A percentile compares a stretch with the other conserved stretches of the same genome.
phyloP scores from a whole-genome alignment of 2,797 vertebrate genomes.

The Aythya fuligula region DNA sequence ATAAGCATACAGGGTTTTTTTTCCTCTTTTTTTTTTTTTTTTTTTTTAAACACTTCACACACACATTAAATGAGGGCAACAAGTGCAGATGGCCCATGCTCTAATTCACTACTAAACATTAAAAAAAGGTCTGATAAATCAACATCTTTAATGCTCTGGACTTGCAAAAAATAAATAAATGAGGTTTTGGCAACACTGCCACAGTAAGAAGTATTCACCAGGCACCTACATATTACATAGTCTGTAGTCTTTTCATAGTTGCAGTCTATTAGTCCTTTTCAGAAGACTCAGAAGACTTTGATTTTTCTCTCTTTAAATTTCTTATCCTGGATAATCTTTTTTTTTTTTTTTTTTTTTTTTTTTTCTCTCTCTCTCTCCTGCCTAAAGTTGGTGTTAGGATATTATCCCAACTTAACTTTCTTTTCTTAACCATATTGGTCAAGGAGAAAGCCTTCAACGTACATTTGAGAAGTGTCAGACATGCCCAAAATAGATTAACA shows the following conservation, averaged over 20 bases:
- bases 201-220: neutral
- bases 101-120: neutral
- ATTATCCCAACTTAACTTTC: neutral
- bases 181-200: neutral
- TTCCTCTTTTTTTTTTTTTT: neutral
- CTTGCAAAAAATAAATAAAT: neutral
- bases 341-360: neutral
- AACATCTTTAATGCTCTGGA: neutral
- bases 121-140: neutral
- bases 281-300: no score
- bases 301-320: neutral
- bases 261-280: no score
- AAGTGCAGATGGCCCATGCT: neutral
- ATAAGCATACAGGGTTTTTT: no score
- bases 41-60: neutral
- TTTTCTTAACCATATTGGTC: neutral
- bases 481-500: neutral
- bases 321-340: neutral
- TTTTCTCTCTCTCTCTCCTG: neutral
- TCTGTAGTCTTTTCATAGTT: no score
- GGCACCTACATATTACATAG: rapidly evolving
- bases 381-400: neutral
- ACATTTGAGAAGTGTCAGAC: neutral
- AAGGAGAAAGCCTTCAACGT: neutral
- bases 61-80: neutral